Base-by-base conservation (phyloP, 2,888 invertebrate species). In the Helicoverpa assulta region DNA sequence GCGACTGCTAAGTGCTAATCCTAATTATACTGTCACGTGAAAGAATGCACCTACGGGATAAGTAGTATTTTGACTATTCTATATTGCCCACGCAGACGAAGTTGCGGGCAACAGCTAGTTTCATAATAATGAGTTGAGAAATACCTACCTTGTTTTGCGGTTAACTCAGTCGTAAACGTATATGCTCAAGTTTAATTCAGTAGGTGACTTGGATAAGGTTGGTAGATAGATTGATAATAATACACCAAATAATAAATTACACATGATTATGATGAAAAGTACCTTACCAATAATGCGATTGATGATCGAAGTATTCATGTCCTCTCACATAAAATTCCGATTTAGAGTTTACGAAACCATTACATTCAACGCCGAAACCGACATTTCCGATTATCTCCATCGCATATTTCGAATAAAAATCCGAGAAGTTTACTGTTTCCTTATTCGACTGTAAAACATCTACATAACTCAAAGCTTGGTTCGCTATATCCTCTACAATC, bases 311-410 rank as follows among this genome's bases (percentile, higher is more conserved):
- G 79, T 95, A 95, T 80, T 94, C 94, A 67, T 92, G 90, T 19
- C 95, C 96, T 80, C 93, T 90, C 50, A 90, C 73, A 76, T 92
- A 92, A 86, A 97, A 97, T 80, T 96, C 96, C 0, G 96, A 96
- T 59, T 96, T 88, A 0, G 96, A 92, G 86, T 96, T 93, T 54
- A 93, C 91, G 80, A 97, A 96, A 43, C 96, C 96, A 81, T 97
- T 96, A 79, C 96, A 96, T 74, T 96, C 96, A n/a, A 97, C 91
- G 26, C 97, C 97, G 84, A 97, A 97, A 14, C 96, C 97, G 68
- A 96, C 96, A 61, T 95, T 96, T 0, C 96, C 96, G 40, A 97
- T 96, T 2, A 97, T 96, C 84, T 97, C 97, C 89, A 97, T 96
- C 0, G 96, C 96, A 82, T 96, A 97, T 78, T 96, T 96, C 5